Conservation (phyloP, 2,888 invertebrate genomes). For the Xylophagus ater region DNA sequence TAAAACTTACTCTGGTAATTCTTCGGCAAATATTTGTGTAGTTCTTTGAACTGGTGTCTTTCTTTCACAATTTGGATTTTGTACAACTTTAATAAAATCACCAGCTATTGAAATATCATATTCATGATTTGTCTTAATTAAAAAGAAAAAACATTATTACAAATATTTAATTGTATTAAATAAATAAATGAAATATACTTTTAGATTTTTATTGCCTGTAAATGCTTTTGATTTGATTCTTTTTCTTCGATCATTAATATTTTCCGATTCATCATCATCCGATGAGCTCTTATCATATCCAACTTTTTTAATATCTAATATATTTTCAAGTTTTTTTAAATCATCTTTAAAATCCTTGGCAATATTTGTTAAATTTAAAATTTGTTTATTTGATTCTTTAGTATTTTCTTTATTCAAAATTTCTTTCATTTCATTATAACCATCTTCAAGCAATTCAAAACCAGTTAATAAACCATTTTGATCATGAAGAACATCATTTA, state of each 20-base stretch:
- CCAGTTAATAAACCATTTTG: no score
- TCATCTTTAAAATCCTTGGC: no score
- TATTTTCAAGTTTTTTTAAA: no score
- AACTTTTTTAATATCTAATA: no score
- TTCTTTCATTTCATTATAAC: constrained; percentile 19
- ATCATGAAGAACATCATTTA: no score
- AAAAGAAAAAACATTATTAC: no score
- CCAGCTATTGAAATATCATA: neutral
- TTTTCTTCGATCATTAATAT: neutral
- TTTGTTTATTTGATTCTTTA: no score
- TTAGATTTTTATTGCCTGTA: neutral
- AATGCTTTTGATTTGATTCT: constrained; percentile 2
- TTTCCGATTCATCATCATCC: neutral
- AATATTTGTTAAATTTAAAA: no score
- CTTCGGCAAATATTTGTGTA: neutral
- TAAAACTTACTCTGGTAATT: constrained; percentile 3
- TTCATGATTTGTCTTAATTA: neutral
- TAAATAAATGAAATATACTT: neutral
- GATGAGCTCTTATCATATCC: neutral
- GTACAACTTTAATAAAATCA: constrained; percentile 2
- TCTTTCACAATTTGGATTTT: neutral
- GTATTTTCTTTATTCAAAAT: constrained; percentile 5
- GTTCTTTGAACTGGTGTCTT: neutral
- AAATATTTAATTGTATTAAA: no score
- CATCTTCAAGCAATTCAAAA: constrained; percentile 14